Evolutionary conservation across 2,113 vertebrate genomes (phyloP).

Genomic region (human (Homo sapiens)): DNA sequence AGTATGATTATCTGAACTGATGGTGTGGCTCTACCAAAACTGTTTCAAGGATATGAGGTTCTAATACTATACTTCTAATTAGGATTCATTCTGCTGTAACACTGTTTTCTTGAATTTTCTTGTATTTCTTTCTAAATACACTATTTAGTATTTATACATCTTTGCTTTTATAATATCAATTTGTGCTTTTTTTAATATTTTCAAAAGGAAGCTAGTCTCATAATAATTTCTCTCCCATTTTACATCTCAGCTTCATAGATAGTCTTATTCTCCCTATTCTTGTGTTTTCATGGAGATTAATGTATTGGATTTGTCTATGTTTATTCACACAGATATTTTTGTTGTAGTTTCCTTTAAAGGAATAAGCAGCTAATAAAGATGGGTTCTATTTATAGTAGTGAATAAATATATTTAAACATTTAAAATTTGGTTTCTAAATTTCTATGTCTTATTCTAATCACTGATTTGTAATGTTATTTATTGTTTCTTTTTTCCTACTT

Average conservation of each 20-base stretch:
- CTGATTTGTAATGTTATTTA: neutral
- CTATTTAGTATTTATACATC: neutral
- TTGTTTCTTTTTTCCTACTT: neutral
- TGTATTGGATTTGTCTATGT: neutral
- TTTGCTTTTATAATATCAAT: neutral
- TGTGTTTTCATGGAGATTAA: neutral
- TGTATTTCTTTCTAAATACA: too few species aligned
- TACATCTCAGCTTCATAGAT: neutral
- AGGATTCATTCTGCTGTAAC: neutral
- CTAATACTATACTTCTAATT: neutral
- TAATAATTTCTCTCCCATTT: neutral
- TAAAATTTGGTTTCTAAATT: constrained; percentile 23
- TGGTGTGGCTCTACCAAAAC: neutral
- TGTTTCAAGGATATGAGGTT: neutral
- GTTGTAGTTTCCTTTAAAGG: neutral
- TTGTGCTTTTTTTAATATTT: neutral
- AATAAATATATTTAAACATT: neutral
- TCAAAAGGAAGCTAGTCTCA: neutral
- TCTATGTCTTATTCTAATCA: neutral
- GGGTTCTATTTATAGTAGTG: neutral
- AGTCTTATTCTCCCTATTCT: neutral
- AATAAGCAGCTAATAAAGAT: neutral
- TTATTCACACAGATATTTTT: neutral
- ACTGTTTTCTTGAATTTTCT: neutral
- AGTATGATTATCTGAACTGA: neutral